Conservation (phyloP, 2,888 invertebrate species). For the Nomada ruficornis region DNA sequence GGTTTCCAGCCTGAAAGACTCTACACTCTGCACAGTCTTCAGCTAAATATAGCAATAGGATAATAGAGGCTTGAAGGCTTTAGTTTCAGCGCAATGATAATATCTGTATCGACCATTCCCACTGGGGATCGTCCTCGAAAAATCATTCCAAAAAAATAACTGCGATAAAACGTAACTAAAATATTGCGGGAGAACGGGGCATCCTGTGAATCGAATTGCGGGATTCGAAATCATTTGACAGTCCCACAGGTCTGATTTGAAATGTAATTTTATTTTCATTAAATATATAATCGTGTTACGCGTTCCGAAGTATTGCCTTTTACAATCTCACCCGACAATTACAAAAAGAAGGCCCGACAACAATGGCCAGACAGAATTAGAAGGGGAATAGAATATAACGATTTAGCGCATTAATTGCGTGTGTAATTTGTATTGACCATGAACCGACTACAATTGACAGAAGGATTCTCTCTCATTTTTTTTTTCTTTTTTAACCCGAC, state of each 20-base stretch:
- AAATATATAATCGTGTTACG: conserved; percentile 64
- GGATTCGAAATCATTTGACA: neutral
- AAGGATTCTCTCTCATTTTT: conserved; percentile 18
- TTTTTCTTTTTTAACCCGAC: neutral
- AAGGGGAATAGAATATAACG: conserved; percentile 42
- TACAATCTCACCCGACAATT: conserved; percentile 56
- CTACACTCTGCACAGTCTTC: neutral
- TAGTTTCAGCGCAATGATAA: conserved; percentile 18
- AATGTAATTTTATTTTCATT: conserved; percentile 66
- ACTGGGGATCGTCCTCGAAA: neutral
- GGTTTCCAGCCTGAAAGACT: neutral
- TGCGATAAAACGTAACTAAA: too few relatives aligned
- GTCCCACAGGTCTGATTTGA: conserved; percentile 40
- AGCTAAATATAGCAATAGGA: conserved; percentile 29
- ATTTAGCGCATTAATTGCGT: conserved; percentile 13
- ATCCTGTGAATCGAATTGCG: neutral
- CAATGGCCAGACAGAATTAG: conserved; percentile 49
- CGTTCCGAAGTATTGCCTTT: conserved; percentile 65
- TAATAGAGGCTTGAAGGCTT: conserved; percentile 18
- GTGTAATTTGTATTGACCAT: conserved; percentile 18
- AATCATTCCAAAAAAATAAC: too few relatives aligned
- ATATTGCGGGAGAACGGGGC: too few relatives aligned
- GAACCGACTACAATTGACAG: conserved; percentile 67
- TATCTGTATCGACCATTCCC: conserved; percentile 31
- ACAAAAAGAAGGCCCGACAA: conserved; percentile 52